Conservation (phyloP, 2,113 vertebrate species). For the Scomber japonicus region DNA sequence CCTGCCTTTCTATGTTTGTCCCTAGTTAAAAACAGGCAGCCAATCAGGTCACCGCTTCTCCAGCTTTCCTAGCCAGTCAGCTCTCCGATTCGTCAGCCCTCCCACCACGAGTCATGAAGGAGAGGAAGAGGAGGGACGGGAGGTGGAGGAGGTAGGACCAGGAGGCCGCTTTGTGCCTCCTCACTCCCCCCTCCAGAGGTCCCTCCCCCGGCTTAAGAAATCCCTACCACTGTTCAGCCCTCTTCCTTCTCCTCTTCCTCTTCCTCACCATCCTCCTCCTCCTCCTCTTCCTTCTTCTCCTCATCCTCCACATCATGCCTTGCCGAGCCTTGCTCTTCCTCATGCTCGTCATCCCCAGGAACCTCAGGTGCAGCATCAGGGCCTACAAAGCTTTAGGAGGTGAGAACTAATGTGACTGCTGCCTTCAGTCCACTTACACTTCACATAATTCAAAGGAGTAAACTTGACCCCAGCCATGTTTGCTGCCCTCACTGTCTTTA, state of each 20-base stretch:
- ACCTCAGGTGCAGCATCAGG: conserved; percentile 62
- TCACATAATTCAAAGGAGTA: not conserved
- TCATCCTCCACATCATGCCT: conserved; percentile 70
- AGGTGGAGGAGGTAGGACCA: conserved; percentile 73
- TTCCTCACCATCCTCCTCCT: conserved; percentile 63
- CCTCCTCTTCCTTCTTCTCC: conserved; percentile 62
- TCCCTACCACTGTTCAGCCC: conserved; percentile 58
- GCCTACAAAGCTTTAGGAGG: conserved; percentile 65
- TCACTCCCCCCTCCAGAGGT: conserved; percentile 67
- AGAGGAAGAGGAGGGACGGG: conserved; percentile 65
- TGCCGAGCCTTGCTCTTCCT: conserved; percentile 66
- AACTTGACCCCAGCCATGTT: not conserved
- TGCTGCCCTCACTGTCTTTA: conserved; percentile 35
- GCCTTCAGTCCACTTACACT: conserved; percentile 30
- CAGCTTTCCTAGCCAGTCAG: conserved; percentile 79
- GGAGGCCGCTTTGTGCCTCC: conserved; percentile 59
- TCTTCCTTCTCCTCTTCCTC: conserved; percentile 56
- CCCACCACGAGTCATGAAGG: conserved; percentile 48
- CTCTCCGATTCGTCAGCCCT: conserved; percentile 63
- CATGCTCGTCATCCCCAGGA: conserved; percentile 73
- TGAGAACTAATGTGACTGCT: conserved; percentile 62
- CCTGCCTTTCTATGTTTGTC: conserved; percentile 73
- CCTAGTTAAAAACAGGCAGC: conserved; percentile 76
- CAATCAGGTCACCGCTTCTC: conserved; percentile 74
- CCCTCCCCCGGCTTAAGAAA: conserved; percentile 69